Evolutionary conservation across 2,888 invertebrate species (phyloP), one percentile per base, ranked within the genome.

Genomic region (Drosophila quinaria): DNA sequence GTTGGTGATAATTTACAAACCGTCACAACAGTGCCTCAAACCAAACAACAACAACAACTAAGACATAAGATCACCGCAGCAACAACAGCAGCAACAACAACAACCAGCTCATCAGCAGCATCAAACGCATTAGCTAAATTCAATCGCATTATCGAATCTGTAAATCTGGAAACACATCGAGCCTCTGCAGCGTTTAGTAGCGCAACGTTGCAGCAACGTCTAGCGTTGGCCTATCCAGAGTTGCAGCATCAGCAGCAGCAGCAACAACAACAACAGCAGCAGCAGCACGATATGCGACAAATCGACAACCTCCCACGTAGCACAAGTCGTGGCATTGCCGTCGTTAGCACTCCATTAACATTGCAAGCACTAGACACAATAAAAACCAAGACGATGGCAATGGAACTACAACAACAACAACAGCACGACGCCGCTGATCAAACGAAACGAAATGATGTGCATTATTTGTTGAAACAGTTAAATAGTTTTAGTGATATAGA

Each of bases 401-500:
- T 72, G 73, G 58, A 74, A 42, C 22, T 22, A 22, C 50, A 56
- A 31, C 55, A 66, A 54, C 54, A 60, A 15, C 71, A 70, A 22
- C 63, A 67, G 65, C 73, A 81, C 71, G 82, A 90, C 83, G 89
- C 91, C 85, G 92, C 91, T 92, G 91, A 92, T 91, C 92, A 92
- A 91, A 92, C 85, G 84, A 91, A 92, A 92, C 93, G 92, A 92
- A 92, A 92, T 92, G 93, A 92, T 92, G 92, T 92, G 91, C 92
- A 92, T 92, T 92, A 92, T 92, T 92, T 92, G 93, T 92, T 92
- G 92, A 92, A 92, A 92, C 92, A 92, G 92, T 92, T 92, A 92
- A 92, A 92, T 92, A 92, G 93, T 92, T 92, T 92, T 92, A 92
- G 92, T 92, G 93, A 92, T 91, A 92, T 92, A 89, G 92, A 92